Base-by-base conservation (phyloP, 2,113 vertebrate species). In the Amia ocellicauda region DNA sequence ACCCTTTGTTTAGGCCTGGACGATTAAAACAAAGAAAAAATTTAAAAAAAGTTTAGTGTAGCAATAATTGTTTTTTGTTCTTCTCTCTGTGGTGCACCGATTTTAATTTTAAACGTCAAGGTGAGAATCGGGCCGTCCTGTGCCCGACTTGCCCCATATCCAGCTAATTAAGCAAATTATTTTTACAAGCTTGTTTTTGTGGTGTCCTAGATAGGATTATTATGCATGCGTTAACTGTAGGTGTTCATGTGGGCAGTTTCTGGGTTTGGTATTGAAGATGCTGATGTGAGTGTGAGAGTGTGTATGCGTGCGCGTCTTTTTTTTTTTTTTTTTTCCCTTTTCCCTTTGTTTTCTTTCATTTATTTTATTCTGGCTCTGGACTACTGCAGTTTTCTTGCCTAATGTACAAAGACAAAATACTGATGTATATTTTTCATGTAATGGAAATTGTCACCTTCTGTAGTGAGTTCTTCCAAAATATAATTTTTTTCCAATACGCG, bases 361-460 rank as follows among this genome's bases (percentile, higher is more conserved):
- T 85, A 84, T 85, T 86, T 82, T 83, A 82, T 75, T 72, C 66
- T 73, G 70, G 66, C 80, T 75, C 74, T 76, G 69, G 69, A 78
- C 82, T 86, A 86, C 80, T 86, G 78, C 86, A 82, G 80, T 81
- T 91, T 88, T 80, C 85, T 91, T 90, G 88, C 90, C 84, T 92
- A 87, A 87, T 97, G 94, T 99, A 96, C 88, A 96, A 94, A 98
- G 91, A 96, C 80, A 85, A 89, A 94, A 93, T 93, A 85, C 91
- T 89, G 89, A 93, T 98, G 94, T 98, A 98, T 98, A 97, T 97
- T 98, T 89, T 97, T 96, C 90, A 94, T 98, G 93, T 96, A 93
- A 96, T 93, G 90, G 90, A 95, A 91, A 89, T 91, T 92, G 92
- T 96, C 92, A 92, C 92, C 92, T 88, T 88, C 84, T 95, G 93